Evolutionary conservation across 2,888 invertebrate species (phyloP).

Genomic region (Spodoptera exigua): DNA sequence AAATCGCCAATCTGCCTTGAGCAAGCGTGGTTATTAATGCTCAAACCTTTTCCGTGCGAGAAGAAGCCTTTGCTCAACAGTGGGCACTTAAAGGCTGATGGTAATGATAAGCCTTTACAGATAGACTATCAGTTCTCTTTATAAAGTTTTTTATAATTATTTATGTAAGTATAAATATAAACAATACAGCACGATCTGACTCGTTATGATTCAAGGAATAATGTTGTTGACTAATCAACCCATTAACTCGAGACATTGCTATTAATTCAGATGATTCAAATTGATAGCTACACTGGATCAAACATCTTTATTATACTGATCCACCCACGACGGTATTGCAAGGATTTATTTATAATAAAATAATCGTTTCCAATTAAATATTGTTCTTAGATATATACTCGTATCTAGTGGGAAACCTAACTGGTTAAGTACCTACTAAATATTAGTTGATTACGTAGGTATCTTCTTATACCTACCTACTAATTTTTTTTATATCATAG

Average conservation of each 20-base stretch:
- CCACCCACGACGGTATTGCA: slow-evolving; percentile 3
- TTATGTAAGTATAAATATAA: neutral
- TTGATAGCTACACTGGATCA: slow-evolving; percentile 10
- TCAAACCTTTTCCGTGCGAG: too few relatives aligned
- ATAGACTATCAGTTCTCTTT: too few relatives aligned
- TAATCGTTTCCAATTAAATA: neutral
- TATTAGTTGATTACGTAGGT: too few relatives aligned
- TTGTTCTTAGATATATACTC: neutral
- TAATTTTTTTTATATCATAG: too few relatives aligned
- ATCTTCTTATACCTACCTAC: too few relatives aligned
- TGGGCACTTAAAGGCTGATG: too few relatives aligned
- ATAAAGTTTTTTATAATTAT: neutral
- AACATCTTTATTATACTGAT: slow-evolving; percentile 10
- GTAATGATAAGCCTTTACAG: too few relatives aligned
- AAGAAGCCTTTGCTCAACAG: too few relatives aligned
- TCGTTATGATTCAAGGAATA: slow-evolving; percentile 35
- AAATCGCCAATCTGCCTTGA: too few relatives aligned
- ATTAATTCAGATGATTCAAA: slow-evolving; percentile 36
- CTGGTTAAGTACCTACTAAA: too few relatives aligned
- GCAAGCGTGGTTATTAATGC: too few relatives aligned
- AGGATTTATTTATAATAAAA: slow-evolving; percentile 10
- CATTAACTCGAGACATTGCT: slow-evolving; percentile 27
- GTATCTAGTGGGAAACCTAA: too few relatives aligned
- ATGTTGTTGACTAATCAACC: slow-evolving; percentile 45
- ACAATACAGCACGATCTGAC: slow-evolving; percentile 29